Base-by-base conservation (phyloP, 2,113 vertebrate genomes). In the Hippocampus zosterae region DNA sequence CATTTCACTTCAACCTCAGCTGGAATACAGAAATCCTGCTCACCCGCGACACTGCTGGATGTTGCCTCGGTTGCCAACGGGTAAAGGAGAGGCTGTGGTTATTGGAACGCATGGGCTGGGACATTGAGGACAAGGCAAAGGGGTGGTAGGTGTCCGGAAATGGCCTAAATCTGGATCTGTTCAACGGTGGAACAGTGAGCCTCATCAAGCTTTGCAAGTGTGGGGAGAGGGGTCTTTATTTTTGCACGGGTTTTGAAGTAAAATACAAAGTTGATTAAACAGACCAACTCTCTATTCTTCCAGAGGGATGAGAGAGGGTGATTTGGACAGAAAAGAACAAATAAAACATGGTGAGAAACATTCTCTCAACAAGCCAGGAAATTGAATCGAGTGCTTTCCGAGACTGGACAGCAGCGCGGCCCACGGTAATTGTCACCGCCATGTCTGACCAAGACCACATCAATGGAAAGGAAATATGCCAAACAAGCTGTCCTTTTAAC, bases 281-380 rank as follows among this genome's bases (percentile, higher is more conserved):
- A 60, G 63, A 79, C 19, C 60, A 23, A 81, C 48, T 82, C 78
- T 71, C 78, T 68, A 77, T 80, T 80, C 73, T 71, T 73, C 64
- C 61, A 62, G 62, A 69, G 37, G 74, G 70, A 79, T 61, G 52
- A 59, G 75, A 78, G 74, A 78, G 82, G 86, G 41, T 82, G 78
- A 86, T 87, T 85, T 86, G 76, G 79, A 48, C 37, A 70, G 72
- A 81, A 83, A 85, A 84, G 84, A 79, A 87, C 81, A 85, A 91
- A 86, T 85, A 89, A 75, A 88, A 76, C 73, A 85, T 0, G 66
- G 86, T 72, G 68, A 63, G 78, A 74, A 81, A 74, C 70, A 69
- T 76, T 73, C 75, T 83, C 80, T 71, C 77, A 76, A 73, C 0
- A 0, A 59, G 71, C 71, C 68, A 70, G 63, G 41, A 61, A 84